Evolutionary conservation across 2,888 invertebrate genomes (phyloP), one percentile per base, ranked within the genome.

Genomic region (Ptychoptera albimana): DNA sequence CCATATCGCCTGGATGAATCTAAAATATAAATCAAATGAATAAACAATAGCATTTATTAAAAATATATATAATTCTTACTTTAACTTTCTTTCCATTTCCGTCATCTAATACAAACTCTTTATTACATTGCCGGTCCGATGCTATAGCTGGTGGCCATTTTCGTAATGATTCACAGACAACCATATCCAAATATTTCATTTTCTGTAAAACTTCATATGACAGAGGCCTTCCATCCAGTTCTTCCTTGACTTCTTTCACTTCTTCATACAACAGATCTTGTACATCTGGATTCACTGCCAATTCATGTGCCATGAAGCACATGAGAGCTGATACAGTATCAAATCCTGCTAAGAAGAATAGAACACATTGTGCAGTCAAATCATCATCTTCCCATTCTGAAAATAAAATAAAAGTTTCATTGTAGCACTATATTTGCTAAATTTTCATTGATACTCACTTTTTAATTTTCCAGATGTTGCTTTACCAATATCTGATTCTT

Each of bases 111-210:
- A 45, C 68, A 47, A 71, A 74, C 31, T 70, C 67, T 53, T 70
- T 72, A 6, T 59, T 60, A 52, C 75, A 75, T 2, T 64, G 47
- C 8, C 76, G 64, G 50, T 75, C 74, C 12, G 64, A 44, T 0
- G 55, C 60, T 1, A 63, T 38, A 1, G 55, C 67, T 1, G 70
- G 61, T 0, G 75, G 69, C 73, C 74, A 76, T 46, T 61, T 57
- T 12, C 74, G 58, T 3, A 74, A 56, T 0, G 64, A 50, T 52
- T 74, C 74, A 54, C 71, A 71, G 0, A 76, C 55, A 1, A 64
- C 59, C 54, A 62, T 61, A 50, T 77, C 77, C 64, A 78, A 54
- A 47, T 77, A 78, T 38, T 67, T 67, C 74, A 78, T 71, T 36
- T 62, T 65, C 51, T 72, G 67, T 1, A 78, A 58, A 1, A 66